Evolutionary conservation across 2,888 invertebrate genomes (phyloP).

Genomic region (Aelia acuminata): DNA sequence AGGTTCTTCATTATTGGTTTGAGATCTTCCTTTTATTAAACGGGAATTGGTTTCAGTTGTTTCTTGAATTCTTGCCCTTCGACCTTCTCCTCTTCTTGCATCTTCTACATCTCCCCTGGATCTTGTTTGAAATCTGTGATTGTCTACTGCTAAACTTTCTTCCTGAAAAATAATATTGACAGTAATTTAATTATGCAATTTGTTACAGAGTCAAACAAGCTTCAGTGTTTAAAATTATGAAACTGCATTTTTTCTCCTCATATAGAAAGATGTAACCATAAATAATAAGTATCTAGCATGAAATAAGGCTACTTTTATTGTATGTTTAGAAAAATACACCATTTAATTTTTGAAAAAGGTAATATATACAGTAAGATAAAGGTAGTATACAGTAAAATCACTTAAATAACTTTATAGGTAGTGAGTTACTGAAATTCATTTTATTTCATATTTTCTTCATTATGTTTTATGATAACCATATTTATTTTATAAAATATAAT

Average conservation of each 20-base stretch:
- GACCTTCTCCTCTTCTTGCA: slow-evolving; percentile 39
- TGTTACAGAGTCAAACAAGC: not conserved
- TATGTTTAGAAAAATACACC: not conserved
- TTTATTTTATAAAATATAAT: not conserved
- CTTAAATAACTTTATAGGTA: not conserved
- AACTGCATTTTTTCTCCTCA: not conserved
- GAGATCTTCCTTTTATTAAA: not conserved
- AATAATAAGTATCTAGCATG: not conserved
- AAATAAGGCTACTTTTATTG: not conserved
- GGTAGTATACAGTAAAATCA: not conserved
- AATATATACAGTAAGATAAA: not conserved
- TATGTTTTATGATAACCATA: not conserved
- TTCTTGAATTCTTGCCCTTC: slow-evolving; percentile 34
- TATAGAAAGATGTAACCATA: not conserved
- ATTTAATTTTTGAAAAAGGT: not conserved
- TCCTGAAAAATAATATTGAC: slow-evolving; percentile 54
- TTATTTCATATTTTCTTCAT: not conserved
- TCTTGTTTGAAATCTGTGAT: slow-evolving; percentile 56
- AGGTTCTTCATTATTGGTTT: slow-evolving; percentile 37
- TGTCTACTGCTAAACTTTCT: slow-evolving; percentile 53
- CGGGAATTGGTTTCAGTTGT: slow-evolving; percentile 28
- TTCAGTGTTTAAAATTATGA: not conserved
- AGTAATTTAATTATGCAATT: not conserved
- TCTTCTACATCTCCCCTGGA: slow-evolving; percentile 9
- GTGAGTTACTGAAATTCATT: not conserved